Conservation (phyloP, 1,140 invertebrate species). For the Hylyphantes graminicola region DNA sequence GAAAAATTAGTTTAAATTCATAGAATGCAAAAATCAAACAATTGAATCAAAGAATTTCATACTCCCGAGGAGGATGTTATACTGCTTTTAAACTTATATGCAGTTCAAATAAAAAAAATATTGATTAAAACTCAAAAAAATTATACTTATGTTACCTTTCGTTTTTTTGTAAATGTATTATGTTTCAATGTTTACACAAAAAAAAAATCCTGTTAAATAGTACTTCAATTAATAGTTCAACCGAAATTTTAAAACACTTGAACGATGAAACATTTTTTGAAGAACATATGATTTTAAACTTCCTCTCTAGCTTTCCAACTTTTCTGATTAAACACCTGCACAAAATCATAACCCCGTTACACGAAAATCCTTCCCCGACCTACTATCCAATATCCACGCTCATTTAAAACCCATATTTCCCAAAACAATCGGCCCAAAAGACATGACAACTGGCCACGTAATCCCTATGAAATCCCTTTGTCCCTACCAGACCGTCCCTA, state of each 20-base stretch:
- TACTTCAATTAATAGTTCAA: no score
- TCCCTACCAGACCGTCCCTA: constrained; percentile 22
- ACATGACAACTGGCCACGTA: constrained; percentile 11
- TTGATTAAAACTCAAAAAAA: no score
- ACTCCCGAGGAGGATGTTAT: no score
- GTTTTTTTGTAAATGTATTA: no score
- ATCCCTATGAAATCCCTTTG: not conserved
- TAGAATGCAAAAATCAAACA: no score
- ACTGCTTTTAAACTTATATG: no score
- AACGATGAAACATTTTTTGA: not conserved
- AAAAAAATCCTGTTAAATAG: no score
- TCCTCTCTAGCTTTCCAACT: not conserved
- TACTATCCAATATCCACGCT: not conserved
- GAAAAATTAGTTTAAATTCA: not conserved
- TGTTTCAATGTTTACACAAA: no score
- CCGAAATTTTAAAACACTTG: no score
- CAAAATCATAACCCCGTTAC: not conserved
- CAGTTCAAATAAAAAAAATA: no score
- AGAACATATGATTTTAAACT: not conserved
- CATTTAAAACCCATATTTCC: not conserved
- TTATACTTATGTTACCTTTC: no score
- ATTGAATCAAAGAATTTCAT: no score
- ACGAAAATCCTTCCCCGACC: not conserved
- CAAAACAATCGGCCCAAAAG: not conserved
- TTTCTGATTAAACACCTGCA: not conserved